A percentile compares a stretch with the other conserved stretches of the same genome.
Evolutionary conservation across 2,797 vertebrate genomes (phyloP).

Genomic region (Cirrhinus molitorella): DNA sequence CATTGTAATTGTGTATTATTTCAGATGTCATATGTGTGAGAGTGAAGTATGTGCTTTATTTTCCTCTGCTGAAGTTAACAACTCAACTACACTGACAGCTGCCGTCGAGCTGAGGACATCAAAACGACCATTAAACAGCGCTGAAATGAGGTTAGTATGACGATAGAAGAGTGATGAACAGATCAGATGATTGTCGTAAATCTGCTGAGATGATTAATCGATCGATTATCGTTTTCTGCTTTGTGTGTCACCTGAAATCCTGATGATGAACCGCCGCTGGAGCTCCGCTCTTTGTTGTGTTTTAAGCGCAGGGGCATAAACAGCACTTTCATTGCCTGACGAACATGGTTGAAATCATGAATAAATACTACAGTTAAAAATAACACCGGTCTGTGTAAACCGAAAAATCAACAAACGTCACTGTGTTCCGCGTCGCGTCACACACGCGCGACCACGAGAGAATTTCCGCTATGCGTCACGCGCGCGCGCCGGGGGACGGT

Average conservation of each 20-base stretch:
- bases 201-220: neutral
- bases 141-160: no score
- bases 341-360: neutral
- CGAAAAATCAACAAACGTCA: neutral
- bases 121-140: neutral
- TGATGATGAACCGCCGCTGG: neutral
- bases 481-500: no score
- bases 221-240: neutral
- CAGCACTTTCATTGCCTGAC: neutral
- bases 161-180: no score
- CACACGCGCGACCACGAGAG: neutral
- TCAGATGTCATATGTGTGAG: neutral
- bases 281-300: slow-evolving; percentile 3
- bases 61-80: neutral
- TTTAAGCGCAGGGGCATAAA: neutral
- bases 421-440: slow-evolving; percentile 3
- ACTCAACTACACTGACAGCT: neutral
- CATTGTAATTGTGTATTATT: neutral
- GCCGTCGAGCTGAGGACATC: neutral
- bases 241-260: slow-evolving; percentile 17
- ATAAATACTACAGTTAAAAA: neutral
- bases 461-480: neutral
- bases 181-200: neutral
- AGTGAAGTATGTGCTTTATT: neutral
- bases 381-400: neutral